Evolutionary conservation across 23 tunicate species (phyloP), one percentile per base, ranked within the genome.

Genomic region (Trididemnum nubilum): DNA sequence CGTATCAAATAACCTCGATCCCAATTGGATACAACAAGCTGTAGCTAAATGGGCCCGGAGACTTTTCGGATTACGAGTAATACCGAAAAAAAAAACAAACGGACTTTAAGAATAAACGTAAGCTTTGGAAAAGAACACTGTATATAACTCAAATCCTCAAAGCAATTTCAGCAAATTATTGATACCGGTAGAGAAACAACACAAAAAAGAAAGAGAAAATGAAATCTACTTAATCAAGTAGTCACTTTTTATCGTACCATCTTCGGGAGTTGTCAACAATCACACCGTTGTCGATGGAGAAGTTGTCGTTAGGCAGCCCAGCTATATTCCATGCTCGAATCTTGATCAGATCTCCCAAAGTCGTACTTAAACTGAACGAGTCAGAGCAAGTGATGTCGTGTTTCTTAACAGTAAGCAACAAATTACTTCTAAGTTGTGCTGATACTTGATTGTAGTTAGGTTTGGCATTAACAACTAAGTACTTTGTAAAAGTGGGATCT

Each of bases 271-370:
- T 95, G 49, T 95, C 99, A 27, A 95, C 95, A 27, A 95, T 95
- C 24, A 95, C 99, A 35, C 99, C 99, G 59, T 95, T 95, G 67
- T 95, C 99, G 24, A 90, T 63, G 22, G 99, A 95, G 83, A 95
- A 95, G 36, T 76, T 75, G 51, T 95, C 99, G 1, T 96, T 95
- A 2, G 99, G 99, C 0, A 95, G 70, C 1, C 99, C 99, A 33
- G 91, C 91, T 36, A 95, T 95, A 74, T 90, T 90, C 95, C 95
- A 86, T 15, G 95, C 96, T 36, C 99, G 77, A 30, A 95, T 95
- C 74, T 95, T 95, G 75, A 95, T 95, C 77, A 83, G 73, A 65
- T 95, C 99, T 18, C 99, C 99, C 36, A 95, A 86, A 3, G 91
- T 86, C 52, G 82, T 78, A 77, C 92, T 85, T 71, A 95, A 63